Percentiles rank a stretch among this genome's conserved stretches.
phyloP scores from a whole-genome alignment of 2,113 vertebrate genomes.

The Psephotus haematonotus region DNA sequence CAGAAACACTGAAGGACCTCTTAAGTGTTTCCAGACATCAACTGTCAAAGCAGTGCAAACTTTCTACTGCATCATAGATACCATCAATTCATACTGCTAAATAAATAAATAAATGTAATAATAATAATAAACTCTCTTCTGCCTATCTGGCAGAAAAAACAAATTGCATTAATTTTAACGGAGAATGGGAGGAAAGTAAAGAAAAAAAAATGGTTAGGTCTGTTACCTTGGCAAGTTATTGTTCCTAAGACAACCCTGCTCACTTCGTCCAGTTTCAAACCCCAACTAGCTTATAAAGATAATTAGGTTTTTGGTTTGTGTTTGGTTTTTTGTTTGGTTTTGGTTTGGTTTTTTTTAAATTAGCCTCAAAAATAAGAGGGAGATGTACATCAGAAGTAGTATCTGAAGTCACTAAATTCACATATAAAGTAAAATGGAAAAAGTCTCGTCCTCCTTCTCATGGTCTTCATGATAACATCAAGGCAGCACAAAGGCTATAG shows the following conservation, averaged over 20 bases:
- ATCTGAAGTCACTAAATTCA: background rate
- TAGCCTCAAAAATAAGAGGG: background rate
- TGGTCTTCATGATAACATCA: background rate
- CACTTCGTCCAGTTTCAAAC: background rate
- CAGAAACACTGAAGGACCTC: background rate
- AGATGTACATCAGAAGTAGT: background rate
- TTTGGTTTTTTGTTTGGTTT: background rate
- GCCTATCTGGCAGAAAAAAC: background rate
- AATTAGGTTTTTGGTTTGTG: background rate
- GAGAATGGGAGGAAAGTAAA: background rate
- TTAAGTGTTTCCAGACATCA: background rate
- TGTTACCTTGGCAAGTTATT: background rate
- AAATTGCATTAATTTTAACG: background rate
- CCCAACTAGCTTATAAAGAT: background rate
- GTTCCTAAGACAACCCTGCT: background rate
- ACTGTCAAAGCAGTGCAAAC: background rate
- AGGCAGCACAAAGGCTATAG: background rate
- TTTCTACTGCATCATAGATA: background rate
- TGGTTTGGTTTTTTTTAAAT: background rate
- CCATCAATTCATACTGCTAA: background rate
- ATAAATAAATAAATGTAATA: background rate
- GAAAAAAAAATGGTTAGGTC: background rate
- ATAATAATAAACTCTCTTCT: background rate
- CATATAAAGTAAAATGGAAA: background rate
- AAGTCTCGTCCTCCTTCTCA: background rate